phyloP scores from a whole-genome alignment of 2,113 vertebrate species.

The Sylvietta virens region DNA sequence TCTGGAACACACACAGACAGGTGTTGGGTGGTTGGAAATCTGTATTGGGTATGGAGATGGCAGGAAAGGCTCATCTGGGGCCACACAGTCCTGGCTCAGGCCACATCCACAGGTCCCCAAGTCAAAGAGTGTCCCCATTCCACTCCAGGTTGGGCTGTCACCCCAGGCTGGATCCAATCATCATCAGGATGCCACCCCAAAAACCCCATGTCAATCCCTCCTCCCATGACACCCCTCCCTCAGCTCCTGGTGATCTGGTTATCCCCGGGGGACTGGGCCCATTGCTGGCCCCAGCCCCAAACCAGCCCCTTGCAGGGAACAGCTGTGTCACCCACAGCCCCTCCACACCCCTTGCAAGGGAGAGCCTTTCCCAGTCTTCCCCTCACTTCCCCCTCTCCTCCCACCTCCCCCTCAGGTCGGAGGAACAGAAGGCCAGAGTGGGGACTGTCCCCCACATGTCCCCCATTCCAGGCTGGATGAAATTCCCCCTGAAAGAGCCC shows the following conservation, averaged over 20 bases:
- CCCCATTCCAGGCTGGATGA: neutral
- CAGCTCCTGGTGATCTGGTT: neutral
- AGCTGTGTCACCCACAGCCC: neutral
- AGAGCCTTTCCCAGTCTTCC: neutral
- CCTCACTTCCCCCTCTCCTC: neutral
- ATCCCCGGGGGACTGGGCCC: neutral
- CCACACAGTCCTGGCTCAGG: neutral
- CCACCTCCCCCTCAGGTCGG: neutral
- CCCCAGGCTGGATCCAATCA: accelerated
- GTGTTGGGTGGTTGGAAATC: neutral
- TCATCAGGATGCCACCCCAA: neutral
- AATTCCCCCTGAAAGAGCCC: neutral
- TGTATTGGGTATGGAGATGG: neutral
- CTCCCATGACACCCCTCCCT: neutral
- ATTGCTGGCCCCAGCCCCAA: neutral
- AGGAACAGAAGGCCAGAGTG: neutral
- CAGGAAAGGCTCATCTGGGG: neutral
- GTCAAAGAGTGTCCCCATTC: neutral
- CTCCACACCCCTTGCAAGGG: neutral
- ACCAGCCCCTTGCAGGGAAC: neutral
- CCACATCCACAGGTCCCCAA: neutral
- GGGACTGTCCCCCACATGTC: accelerated
- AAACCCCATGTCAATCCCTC: neutral
- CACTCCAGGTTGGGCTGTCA: neutral
- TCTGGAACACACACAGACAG: neutral